Evolutionary conservation across 2,888 invertebrate genomes (phyloP), one percentile per base, ranked within the genome.

Genomic region (Drosophila rubida): DNA sequence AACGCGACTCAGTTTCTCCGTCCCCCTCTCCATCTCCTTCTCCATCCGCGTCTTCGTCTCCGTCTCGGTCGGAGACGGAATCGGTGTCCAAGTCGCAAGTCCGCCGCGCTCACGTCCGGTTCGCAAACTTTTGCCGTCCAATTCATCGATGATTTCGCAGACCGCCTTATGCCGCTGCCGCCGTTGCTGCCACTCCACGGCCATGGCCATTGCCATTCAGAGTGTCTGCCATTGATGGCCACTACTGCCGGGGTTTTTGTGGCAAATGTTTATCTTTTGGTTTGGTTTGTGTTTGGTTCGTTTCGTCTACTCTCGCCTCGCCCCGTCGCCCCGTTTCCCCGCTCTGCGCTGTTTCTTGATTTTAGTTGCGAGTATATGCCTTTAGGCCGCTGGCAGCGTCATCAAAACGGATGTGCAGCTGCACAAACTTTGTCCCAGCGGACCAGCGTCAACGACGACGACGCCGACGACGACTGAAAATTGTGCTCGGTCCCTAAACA

Each of bases 101-200:
- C 54, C 22, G 27, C 19, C 25, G 53, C 19, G 57, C 58, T 51
- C 59, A 69, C 60, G 83, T 82, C 80, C 81, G 67, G 85, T 78
- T 63, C n/a, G 66, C 60, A 78, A 84, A 87, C 73, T 84, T 82
- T 82, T 81, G 65, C 67, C 81, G 85, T 84, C 74, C 85, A 82
- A 82, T 82, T 87, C 87, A 82, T 84, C 87, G 82, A 82, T 87
- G 87, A 84, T 81, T 85, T 70, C 81, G 62, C 59, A 61, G 68
- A 69, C 63, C 50, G 57, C 64, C 66, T 54, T 60, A 49, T 72
- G 63, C 59, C 59, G 62, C 60, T 53, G 59, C 54, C 60, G 58
- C 67, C 61, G 57, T 72, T 75, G 67, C 11, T 30, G 7, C 7
- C 25, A 2, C 30, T n/a, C 45, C 63, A 64, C 67, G 68, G 73